Conservation (phyloP, 2,888 invertebrate species). For the Epistrophella euchroma region DNA sequence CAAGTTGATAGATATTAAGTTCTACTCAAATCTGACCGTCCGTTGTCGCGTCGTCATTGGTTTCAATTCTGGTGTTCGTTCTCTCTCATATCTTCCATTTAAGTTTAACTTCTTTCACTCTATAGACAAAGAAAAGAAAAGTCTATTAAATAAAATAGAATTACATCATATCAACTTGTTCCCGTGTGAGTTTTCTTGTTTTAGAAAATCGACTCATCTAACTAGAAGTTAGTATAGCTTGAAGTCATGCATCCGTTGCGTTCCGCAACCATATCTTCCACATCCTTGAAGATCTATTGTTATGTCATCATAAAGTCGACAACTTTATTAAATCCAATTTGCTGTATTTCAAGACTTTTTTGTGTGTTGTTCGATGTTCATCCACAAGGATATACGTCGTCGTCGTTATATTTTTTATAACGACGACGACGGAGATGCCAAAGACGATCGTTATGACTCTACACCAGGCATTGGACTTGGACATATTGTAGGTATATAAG, state of each 20-base stretch:
- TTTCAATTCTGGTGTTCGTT: slow-evolving; percentile 14
- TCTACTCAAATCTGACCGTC: neutral
- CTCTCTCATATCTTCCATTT: slow-evolving; percentile 62
- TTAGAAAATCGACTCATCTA: slow-evolving; percentile 10
- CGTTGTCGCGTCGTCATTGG: neutral
- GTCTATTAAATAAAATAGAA: slow-evolving; percentile 25
- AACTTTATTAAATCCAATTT: slow-evolving; percentile 74
- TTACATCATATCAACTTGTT: slow-evolving; percentile 6
- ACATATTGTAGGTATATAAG: neutral
- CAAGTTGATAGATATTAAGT: neutral
- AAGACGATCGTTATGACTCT: neutral
- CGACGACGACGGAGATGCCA: slow-evolving; percentile 1
- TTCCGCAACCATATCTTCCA: slow-evolving; percentile 43
- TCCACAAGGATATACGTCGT: slow-evolving; percentile 13
- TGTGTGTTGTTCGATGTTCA: neutral
- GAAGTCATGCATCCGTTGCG: slow-evolving; percentile 37
- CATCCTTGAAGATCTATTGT: slow-evolving; percentile 59
- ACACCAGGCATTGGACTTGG: neutral
- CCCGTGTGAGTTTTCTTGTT: slow-evolving; percentile 4
- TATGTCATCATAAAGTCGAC: slow-evolving; percentile 72
- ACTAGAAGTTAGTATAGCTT: slow-evolving; percentile 24
- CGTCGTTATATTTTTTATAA: slow-evolving; percentile 44
- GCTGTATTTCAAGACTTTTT: slow-evolving; percentile 33
- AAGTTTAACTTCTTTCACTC: slow-evolving; percentile 21
- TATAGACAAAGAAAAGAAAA: slow-evolving; percentile 22